Evolutionary conservation across 1,140 invertebrate genomes (phyloP), one percentile per base, ranked within the genome.

Genomic region (Drosophila bocqueti): DNA sequence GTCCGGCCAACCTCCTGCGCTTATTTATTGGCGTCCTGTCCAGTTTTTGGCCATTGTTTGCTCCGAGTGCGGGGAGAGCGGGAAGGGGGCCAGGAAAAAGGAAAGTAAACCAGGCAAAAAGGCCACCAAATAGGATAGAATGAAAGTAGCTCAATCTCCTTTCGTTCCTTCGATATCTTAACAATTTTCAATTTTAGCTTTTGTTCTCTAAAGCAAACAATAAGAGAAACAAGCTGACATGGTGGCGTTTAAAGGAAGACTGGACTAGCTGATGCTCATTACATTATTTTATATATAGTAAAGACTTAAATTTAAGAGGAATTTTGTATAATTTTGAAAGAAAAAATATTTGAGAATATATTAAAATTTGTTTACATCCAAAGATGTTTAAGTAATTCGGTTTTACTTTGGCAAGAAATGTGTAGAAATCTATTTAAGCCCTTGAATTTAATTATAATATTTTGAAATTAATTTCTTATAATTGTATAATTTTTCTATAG

Each of bases 101-200:
- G 74, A 90, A 89, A 89, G 85, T 85, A 90, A 90, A 84, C 85
- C 78, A 89, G 74, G 81, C 49, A 84, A 87, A 87, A 87, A 90
- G 85, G 85, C 84, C 84, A 89, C 82, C 81, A 74, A 87, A 68
- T 80, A 46, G 62, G 43, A 90, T 76, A 81, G 64, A 67, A 79
- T 69, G 78, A 81, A 89, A 90, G 85, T 89, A 62, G 81, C 81
- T 89, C 76, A 72, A 61, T 73, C 69, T 72, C 54, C 46, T 73
- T 60, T 57, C 46, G 55, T 52, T 77, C 76, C 18, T 18, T 59
- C 61, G 55, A 81, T 85, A 82, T 89, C 83, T 89, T 81, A 90
- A 89, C 81, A 85, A 90, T 90, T 89, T 89, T 89, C 85, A 89
- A 89, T 89, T 89, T 89, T 91, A 85, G 85, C 85, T 89, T 89